These are phyloP conservation scores for Trachops cirrhosus DNA, from an alignment of 2,797 vertebrate genomes.

Conservation along the genomic window DNA sequence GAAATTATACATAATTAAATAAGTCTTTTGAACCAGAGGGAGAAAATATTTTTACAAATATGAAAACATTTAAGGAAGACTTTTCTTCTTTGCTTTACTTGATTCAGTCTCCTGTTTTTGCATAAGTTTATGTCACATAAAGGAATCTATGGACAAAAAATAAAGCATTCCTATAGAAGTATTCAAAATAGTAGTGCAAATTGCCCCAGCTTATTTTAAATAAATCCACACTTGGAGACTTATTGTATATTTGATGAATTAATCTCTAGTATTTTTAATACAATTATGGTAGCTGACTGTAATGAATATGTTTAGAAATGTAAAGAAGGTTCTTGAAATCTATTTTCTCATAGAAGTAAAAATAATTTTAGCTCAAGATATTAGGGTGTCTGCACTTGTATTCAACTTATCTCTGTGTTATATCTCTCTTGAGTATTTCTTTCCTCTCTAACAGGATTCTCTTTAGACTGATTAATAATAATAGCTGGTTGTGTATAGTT, in stretches of 20 bases:
- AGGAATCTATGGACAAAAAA: background rate
- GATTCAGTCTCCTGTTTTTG: background rate
- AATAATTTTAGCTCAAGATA: background rate
- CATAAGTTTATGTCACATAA: background rate
- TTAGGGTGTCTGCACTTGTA: background rate
- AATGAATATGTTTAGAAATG: background rate
- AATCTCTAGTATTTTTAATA: background rate
- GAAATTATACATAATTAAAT: background rate
- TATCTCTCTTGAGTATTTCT: background rate
- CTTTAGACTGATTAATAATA: slow-evolving; percentile 22
- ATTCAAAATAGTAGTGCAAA: background rate
- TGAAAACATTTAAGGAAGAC: background rate
- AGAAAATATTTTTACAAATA: background rate
- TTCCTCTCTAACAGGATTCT: slow-evolving; percentile 29
- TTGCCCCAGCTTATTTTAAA: background rate
- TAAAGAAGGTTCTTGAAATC: background rate
- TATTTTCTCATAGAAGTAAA: background rate
- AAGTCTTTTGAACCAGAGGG: background rate
- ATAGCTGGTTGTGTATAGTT: slow-evolving; percentile 19
- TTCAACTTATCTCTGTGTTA: slow-evolving; percentile 16
- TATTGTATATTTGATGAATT: background rate
- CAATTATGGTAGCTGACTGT: background rate
- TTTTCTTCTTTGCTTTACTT: background rate
- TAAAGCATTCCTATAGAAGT: background rate
- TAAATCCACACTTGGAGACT: background rate